phyloP scores from a whole-genome alignment of 2,888 invertebrate species.

The Orchesella flavescens region DNA sequence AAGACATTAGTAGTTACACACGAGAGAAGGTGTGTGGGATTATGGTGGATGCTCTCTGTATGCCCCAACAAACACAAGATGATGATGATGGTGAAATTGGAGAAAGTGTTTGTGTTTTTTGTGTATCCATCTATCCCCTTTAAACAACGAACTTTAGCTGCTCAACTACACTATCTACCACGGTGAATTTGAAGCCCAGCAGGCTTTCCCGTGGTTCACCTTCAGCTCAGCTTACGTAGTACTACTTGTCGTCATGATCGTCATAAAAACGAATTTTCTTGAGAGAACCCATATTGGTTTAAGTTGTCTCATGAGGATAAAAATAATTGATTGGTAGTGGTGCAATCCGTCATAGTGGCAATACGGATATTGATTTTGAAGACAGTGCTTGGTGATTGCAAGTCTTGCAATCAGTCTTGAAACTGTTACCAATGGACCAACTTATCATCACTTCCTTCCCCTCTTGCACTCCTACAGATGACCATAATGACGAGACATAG shows the following conservation, averaged over 20 bases:
- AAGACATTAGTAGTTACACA: background rate
- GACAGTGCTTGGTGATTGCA: conserved; percentile 38
- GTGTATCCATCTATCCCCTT: too few species aligned
- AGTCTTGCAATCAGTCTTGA: conserved; percentile 22
- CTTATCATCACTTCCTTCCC: conserved; percentile 42
- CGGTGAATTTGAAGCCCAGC: too few species aligned
- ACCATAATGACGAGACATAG: conserved; percentile 7
- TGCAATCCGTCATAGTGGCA: conserved; percentile 55
- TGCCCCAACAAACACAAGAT: too few species aligned
- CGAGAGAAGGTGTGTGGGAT: background rate
- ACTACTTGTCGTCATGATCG: background rate
- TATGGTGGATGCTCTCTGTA: too few species aligned
- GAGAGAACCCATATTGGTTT: conserved; percentile 53
- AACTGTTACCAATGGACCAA: conserved; percentile 56
- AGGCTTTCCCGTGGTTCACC: too few species aligned
- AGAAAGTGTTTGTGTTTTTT: too few species aligned
- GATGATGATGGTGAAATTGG: too few species aligned
- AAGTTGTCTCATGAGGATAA: conserved; percentile 57
- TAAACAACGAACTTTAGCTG: too few species aligned
- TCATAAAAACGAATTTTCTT: conserved; percentile 12
- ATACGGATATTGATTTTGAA: conserved; percentile 45
- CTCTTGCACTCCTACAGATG: conserved; percentile 19
- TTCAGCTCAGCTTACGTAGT: background rate
- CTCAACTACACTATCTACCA: too few species aligned
- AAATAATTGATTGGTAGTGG: conserved; percentile 51